Evolutionary conservation across 1,140 invertebrate genomes (phyloP).

Genomic region (Hyles vespertilio): DNA sequence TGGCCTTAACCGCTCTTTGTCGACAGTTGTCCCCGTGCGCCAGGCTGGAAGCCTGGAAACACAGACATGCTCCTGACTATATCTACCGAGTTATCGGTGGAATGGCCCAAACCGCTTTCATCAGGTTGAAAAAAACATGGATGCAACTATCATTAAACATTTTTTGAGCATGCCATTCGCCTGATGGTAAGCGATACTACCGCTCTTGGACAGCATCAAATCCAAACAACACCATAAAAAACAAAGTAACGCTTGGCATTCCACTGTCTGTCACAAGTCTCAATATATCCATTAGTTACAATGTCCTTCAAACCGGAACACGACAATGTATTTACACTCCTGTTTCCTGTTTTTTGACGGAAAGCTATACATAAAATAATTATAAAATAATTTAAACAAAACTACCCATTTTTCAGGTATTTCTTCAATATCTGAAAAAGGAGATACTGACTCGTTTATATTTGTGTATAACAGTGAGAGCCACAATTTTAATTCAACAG

Average conservation of each 20-base stretch:
- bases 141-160: not conserved
- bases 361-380: not conserved
- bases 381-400: not conserved
- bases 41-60: too few species aligned
- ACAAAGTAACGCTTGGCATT: too few species aligned
- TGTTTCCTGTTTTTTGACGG: not conserved
- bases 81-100: too few species aligned
- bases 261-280: too few species aligned
- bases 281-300: too few species aligned
- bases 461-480: slow-evolving; percentile 51
- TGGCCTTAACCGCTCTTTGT: too few species aligned
- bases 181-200: not conserved
- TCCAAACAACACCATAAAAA: too few species aligned
- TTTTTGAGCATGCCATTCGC: not conserved
- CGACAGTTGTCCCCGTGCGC: too few species aligned
- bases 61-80: too few species aligned
- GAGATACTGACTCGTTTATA: slow-evolving; percentile 54
- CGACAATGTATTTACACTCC: not conserved
- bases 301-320: too few species aligned
- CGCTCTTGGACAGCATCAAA: not conserved
- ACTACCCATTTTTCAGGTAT: slow-evolving; percentile 37
- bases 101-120: too few species aligned
- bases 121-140: too few species aligned
- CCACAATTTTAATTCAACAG: slow-evolving; percentile 29
- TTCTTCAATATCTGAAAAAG: slow-evolving; percentile 44